These are phyloP conservation scores for Nixonia krombeini DNA, from an alignment of 1,140 invertebrate species.

Conservation along the genomic window DNA sequence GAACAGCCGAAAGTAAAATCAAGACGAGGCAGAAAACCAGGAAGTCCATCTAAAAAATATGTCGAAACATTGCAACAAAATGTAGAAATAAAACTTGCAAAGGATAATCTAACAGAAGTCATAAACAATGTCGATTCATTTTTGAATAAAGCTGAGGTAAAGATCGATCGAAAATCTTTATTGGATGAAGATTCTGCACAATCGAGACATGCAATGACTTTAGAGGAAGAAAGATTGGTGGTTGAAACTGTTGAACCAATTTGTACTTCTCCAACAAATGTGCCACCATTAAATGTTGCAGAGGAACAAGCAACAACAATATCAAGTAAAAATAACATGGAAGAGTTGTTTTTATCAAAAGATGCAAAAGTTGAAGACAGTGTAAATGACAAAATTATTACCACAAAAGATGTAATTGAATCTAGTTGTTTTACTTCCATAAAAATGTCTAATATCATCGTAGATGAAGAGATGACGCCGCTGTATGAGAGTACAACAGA, in stretches of 20 bases:
- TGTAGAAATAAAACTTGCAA: not conserved
- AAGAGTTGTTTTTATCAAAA: not conserved
- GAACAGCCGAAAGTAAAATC: constrained; percentile 20
- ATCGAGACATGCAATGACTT: not conserved
- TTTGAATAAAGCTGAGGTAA: not conserved
- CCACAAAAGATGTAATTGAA: not conserved
- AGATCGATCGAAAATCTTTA: not conserved
- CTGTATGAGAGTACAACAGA: too few species aligned
- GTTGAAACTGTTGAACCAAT: not conserved
- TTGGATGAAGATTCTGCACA: not conserved
- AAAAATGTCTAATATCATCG: too few species aligned
- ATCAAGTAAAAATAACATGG: constrained; percentile 1
- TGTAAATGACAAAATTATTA: not conserved
- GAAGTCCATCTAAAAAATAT: constrained; percentile 10
- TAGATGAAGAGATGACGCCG: too few species aligned
- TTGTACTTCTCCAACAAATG: not conserved
- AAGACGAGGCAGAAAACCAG: constrained; percentile 44
- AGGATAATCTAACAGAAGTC: not conserved
- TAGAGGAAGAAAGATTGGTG: not conserved
- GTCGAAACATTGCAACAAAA: constrained; percentile 7
- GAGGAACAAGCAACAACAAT: constrained; percentile 1
- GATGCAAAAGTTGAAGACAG: not conserved
- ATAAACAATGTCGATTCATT: not conserved
- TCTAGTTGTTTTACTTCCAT: too few species aligned
- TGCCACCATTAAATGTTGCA: too few species aligned